Evolutionary conservation across 1,140 invertebrate genomes (phyloP).

Genomic region (Drosophila serrata): DNA sequence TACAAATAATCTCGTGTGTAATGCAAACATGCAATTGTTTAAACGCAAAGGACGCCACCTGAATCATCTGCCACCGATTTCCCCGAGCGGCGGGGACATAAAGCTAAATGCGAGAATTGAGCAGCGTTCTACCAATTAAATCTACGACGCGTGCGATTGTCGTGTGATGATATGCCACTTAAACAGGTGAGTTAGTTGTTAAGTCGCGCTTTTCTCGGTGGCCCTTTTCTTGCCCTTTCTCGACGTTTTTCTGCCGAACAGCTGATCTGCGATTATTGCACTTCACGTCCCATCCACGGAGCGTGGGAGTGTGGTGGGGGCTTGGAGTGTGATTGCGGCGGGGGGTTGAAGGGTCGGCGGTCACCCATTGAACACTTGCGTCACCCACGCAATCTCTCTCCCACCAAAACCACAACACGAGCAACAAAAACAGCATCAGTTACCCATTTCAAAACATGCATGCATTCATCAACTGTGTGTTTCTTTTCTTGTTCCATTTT

Average conservation of each 20-base stretch:
- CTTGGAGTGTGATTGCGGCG: not conserved
- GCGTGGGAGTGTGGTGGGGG: not conserved
- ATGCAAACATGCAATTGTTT: constrained; percentile 67
- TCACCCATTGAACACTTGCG: constrained; percentile 68
- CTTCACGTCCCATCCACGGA: constrained; percentile 31
- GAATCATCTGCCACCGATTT: constrained; percentile 38
- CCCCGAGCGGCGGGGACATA: constrained; percentile 23
- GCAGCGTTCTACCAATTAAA: constrained; percentile 77
- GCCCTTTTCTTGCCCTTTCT: constrained; percentile 20
- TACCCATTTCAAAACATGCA: no score
- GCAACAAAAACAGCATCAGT: constrained; percentile 37
- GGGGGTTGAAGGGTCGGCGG: constrained; percentile 15
- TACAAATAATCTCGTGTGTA: constrained; percentile 34
- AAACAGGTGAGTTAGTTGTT: constrained; percentile 80
- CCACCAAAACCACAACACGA: constrained; percentile 17
- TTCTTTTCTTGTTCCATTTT: constrained; percentile 43
- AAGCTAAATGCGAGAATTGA: constrained; percentile 72
- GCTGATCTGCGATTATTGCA: constrained; percentile 71
- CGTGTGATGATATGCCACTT: constrained; percentile 85
- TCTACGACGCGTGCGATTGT: constrained; percentile 82
- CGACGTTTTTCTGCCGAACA: constrained; percentile 57
- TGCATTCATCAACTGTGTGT: constrained; percentile 23
- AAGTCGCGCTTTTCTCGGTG: not conserved
- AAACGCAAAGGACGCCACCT: constrained; percentile 63
- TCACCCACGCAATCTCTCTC: constrained; percentile 56